Percentiles rank a stretch among this genome's conserved stretches.
phyloP scores from a whole-genome alignment of 2,888 invertebrate species.

The Chrysolina oricalcia region DNA sequence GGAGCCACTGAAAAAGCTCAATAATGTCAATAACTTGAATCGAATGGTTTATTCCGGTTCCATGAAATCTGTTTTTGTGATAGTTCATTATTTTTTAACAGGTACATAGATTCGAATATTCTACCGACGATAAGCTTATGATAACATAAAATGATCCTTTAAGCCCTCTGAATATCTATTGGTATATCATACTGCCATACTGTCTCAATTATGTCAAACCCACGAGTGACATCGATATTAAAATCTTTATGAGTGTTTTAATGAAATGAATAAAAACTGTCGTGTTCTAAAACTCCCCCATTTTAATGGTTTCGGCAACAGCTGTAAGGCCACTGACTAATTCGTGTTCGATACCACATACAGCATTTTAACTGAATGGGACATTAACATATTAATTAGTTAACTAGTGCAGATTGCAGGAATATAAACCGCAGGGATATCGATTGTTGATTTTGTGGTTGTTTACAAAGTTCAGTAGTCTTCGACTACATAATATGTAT shows the following conservation, averaged over 20 bases:
- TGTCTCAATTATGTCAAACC: no score
- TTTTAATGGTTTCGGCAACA: constrained; percentile 57
- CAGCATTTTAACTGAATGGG: constrained; percentile 31
- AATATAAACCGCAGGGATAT: constrained; percentile 28
- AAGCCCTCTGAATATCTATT: no score
- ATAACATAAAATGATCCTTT: no score
- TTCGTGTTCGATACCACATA: constrained; percentile 55
- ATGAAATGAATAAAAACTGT: constrained; percentile 37
- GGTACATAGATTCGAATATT: no score
- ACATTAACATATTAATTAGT: constrained; percentile 34
- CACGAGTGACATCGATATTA: not conserved
- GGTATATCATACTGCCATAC: no score
- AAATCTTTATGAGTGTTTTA: constrained; percentile 25
- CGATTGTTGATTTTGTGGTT: constrained; percentile 27
- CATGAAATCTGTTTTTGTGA: no score
- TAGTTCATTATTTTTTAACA: no score
- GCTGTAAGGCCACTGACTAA: constrained; percentile 63
- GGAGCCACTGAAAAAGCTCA: no score
- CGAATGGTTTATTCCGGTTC: no score
- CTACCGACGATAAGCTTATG: no score
- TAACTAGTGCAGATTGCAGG: constrained; percentile 16
- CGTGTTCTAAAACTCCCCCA: constrained; percentile 62
- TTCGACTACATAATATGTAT: no score
- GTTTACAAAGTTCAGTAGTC: constrained; percentile 15
- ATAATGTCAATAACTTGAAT: no score